These are phyloP conservation scores for Oligia strigilis DNA, from an alignment of 2,888 invertebrate species.

Conservation along the genomic window DNA sequence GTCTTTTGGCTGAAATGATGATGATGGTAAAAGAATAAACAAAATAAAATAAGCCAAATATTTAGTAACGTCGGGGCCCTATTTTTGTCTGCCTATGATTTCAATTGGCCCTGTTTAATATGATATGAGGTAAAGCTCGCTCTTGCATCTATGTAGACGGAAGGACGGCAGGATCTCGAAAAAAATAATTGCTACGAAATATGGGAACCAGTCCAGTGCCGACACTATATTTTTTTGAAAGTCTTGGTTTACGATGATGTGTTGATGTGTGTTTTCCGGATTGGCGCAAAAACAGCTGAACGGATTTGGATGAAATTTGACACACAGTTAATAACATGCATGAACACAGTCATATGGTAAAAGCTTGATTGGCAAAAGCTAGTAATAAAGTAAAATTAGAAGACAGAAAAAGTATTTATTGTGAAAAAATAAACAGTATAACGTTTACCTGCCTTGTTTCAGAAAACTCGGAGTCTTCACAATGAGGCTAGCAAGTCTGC, in stretches of 20 bases:
- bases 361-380: too few species aligned
- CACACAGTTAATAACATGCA: not conserved
- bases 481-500: constrained; percentile 78
- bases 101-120: too few species aligned
- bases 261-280: not conserved
- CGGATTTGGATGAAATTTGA: not conserved
- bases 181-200: not conserved
- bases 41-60: too few species aligned
- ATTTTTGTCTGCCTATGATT: too few species aligned
- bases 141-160: too few species aligned
- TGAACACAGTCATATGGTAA: not conserved
- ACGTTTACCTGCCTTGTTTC: constrained; percentile 46
- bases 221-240: not conserved
- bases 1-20: too few species aligned
- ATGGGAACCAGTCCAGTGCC: not conserved
- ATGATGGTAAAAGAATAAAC: too few species aligned
- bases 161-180: too few species aligned
- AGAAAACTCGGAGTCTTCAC: constrained; percentile 78
- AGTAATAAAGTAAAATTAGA: too few species aligned
- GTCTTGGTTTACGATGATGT: not conserved
- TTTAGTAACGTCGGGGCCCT: too few species aligned
- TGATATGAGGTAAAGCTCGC: too few species aligned
- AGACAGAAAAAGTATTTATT: not conserved
- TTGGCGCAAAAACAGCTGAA: not conserved
- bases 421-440: not conserved